A percentile compares a stretch with the other conserved stretches of the same genome.
phyloP scores from a whole-genome alignment of 2,888 invertebrate genomes.

The Eilema depressum region DNA sequence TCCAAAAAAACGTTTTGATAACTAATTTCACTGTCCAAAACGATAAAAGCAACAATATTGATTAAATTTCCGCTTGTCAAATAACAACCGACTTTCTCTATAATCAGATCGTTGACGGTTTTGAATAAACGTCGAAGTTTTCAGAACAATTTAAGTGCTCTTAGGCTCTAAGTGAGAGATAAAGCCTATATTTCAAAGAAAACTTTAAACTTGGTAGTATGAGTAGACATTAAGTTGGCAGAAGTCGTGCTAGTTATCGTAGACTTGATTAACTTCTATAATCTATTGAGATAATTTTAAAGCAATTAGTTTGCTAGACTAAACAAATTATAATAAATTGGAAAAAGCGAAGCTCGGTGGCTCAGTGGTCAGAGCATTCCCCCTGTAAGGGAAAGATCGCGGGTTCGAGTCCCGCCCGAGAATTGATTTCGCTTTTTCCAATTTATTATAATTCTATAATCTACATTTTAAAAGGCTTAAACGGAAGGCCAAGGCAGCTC shows the following conservation, averaged over 20 bases:
- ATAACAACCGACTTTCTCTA: background rate
- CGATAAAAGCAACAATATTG: constrained; percentile 3
- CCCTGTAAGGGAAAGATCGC: no score
- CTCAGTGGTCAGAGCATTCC: no score
- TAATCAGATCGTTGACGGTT: background rate
- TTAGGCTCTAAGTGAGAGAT: background rate
- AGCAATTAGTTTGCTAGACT: no score
- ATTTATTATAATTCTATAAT: no score
- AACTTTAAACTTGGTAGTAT: background rate
- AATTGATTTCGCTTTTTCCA: no score
- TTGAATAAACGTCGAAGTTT: background rate
- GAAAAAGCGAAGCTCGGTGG: no score
- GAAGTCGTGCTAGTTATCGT: background rate
- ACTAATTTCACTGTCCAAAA: no score
- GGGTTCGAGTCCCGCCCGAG: no score
- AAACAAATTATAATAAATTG: no score
- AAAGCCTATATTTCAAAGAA: background rate
- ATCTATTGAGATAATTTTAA: no score
- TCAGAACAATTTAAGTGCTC: background rate
- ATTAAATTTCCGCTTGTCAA: background rate
- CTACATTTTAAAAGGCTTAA: constrained; percentile 30
- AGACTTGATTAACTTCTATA: constrained; percentile 36
- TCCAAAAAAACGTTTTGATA: no score
- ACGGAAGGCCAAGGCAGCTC: constrained; percentile 23
- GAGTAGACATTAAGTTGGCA: background rate